Evolutionary conservation across 2,888 invertebrate genomes (phyloP), one percentile per base, ranked within the genome.

Genomic region (Sabellastarte sp.): DNA sequence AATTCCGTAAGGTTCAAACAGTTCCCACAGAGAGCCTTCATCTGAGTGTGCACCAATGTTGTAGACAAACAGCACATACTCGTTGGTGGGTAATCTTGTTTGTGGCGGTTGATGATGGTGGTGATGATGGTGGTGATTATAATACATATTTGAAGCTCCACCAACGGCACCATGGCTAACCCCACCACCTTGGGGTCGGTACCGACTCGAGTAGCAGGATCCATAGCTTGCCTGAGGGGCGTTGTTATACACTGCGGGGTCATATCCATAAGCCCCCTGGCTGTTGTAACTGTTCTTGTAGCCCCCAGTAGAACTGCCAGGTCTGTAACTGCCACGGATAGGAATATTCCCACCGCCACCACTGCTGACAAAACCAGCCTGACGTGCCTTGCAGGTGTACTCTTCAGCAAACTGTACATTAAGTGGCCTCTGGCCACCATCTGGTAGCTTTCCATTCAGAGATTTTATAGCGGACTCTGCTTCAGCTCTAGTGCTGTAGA

Each of bases 371-470:
- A 32, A 32, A 30, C 53, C 26, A 1, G 67, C 67, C 15, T 63
- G 63, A 4, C 66, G 57, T 2, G 66, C 66, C 51, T 72, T 72
- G 31, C 66, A 63, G n/a, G 74, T 68, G 62, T 93, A 92, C 80
- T 93, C 93, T 78, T 93, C 93, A 0, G 93, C 93, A 74, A 90
- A 89, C 86, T 91, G 91, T 30, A 95, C 93, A 72, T 90, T 89
- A 55, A 96, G 86, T 29, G 93, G 91, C 80, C 93, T 91, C 67
- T 90, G 59, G 30, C 55, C 51, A 29, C 70, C 70, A 26, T 56
- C 62, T 2, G 67, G 68, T 1, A 60, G 59, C 24, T 63, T 53
- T 28, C 72, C 72, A 53, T 72, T 62, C 3, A 70, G 59, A 10
- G 29, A 29, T 10, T 63, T 63, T n/a, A 68, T 65, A 5, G 72